Evolutionary conservation across 1,140 invertebrate genomes (phyloP).

Genomic region (Cydia splendana): DNA sequence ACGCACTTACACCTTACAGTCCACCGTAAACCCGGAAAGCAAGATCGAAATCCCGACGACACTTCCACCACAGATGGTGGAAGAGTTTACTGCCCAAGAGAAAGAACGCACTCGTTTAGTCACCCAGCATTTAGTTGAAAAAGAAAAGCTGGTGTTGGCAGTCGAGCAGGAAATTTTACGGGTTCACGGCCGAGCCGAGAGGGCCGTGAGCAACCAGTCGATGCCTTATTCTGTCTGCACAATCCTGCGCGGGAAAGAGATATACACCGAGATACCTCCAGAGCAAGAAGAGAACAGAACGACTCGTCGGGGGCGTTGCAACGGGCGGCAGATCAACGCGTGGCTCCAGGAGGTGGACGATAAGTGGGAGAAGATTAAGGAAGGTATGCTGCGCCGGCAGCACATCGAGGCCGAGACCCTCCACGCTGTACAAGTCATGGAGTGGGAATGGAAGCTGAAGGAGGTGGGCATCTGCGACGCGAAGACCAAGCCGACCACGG

Average conservation of each 20-base stretch:
- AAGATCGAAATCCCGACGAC: slow-evolving; percentile 85
- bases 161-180: slow-evolving; percentile 95
- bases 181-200: slow-evolving; percentile 92
- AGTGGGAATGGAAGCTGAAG: slow-evolving; percentile 96
- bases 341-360: slow-evolving; percentile 97
- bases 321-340: slow-evolving; percentile 92
- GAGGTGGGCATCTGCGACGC: slow-evolving; percentile 88
- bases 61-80: slow-evolving; percentile 85
- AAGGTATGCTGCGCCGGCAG: slow-evolving; percentile 92
- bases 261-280: slow-evolving; percentile 92
- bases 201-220: slow-evolving; percentile 91
- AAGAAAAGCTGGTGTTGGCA: slow-evolving; percentile 93
- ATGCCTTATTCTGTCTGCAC: slow-evolving; percentile 94
- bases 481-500: slow-evolving; percentile 85
- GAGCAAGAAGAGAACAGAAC: slow-evolving; percentile 95
- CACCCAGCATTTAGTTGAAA: slow-evolving; percentile 93
- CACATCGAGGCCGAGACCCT: slow-evolving; percentile 96
- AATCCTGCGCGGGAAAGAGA: slow-evolving; percentile 93
- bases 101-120: slow-evolving; percentile 83
- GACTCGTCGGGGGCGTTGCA: slow-evolving; percentile 89
- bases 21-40: slow-evolving; percentile 87
- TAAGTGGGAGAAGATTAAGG: slow-evolving; percentile 98
- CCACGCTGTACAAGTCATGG: slow-evolving; percentile 94
- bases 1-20: slow-evolving; percentile 92
- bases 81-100: slow-evolving; percentile 91